A percentile compares a stretch with the other conserved stretches of the same genome.
These are phyloP conservation scores for Tenthredo scrophulariae DNA, from an alignment of 2,888 invertebrate species.

Conservation along the genomic window DNA sequence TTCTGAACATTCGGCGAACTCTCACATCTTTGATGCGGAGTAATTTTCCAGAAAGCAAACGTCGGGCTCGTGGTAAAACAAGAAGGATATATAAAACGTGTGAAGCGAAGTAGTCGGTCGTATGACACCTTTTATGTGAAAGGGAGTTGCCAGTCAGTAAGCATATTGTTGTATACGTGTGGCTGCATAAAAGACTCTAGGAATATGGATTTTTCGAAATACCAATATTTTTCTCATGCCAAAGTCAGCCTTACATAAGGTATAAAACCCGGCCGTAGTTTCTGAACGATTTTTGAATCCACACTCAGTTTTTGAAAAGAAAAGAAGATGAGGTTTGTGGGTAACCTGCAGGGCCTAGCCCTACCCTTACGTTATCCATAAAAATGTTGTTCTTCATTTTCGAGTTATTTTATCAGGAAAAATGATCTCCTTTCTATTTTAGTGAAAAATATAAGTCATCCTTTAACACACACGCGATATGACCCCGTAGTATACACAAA, in stretches of 20 bases:
- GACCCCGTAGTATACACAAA: neutral
- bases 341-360: neutral
- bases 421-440: slow-evolving; percentile 1
- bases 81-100: neutral
- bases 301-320: neutral
- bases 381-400: slow-evolving; percentile 32
- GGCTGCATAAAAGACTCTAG: neutral
- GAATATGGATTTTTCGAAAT: neutral
- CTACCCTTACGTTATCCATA: neutral
- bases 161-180: neutral
- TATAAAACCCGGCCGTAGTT: neutral
- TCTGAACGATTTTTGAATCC: slow-evolving; percentile 5
- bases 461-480: neutral
- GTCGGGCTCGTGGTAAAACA: neutral
- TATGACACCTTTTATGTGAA: neutral
- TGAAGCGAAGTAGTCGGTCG: neutral
- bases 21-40: neutral
- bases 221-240: neutral
- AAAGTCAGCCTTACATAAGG: neutral
- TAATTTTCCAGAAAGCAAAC: neutral
- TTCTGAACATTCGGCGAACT: neutral
- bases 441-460: slow-evolving; percentile 1
- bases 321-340: neutral
- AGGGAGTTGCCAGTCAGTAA: neutral
- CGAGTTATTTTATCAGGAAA: neutral